Evolutionary conservation across 2,888 invertebrate genomes (phyloP).

Genomic region (Branchinecta sandiegonensis): DNA sequence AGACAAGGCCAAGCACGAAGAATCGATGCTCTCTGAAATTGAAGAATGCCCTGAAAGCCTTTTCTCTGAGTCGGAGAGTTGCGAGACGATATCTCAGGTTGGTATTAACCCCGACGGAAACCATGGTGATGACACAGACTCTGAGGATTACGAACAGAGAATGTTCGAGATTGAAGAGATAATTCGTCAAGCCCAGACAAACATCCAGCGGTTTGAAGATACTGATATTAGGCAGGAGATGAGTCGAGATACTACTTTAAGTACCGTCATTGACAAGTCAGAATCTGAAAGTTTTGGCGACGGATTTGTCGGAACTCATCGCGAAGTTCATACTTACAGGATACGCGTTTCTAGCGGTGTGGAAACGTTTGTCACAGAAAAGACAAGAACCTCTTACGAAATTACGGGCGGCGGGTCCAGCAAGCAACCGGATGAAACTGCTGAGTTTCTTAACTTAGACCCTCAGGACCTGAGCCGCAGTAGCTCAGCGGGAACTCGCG

Average conservation of each 20-base stretch:
- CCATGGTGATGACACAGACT: conserved; percentile 40
- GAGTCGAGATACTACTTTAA: not conserved
- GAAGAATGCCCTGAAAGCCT: conserved; percentile 37
- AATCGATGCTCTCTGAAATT: conserved; percentile 50
- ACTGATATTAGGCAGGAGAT: not conserved
- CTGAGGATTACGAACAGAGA: conserved; percentile 48
- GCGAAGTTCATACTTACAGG: not conserved
- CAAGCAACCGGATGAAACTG: not conserved
- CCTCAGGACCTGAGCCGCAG: conserved; percentile 51
- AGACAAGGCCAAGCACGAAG: conserved; percentile 58
- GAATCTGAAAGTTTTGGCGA: conserved; percentile 23
- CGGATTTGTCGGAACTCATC: conserved; percentile 29
- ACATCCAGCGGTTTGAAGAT: conserved; percentile 43
- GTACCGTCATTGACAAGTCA: not conserved
- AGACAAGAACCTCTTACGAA: not conserved
- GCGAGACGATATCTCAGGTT: conserved; percentile 43
- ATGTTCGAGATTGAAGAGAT: conserved; percentile 55
- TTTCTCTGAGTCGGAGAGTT: conserved; percentile 43
- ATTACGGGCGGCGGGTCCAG: not conserved
- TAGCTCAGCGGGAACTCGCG: conserved; percentile 63
- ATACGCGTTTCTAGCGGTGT: not conserved
- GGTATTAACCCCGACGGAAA: conserved; percentile 30
- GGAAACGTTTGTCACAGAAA: not conserved
- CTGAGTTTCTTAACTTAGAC: conserved; percentile 34
- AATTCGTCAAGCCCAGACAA: conserved; percentile 49